A percentile compares a stretch with the other conserved stretches of the same genome.
phyloP scores from a whole-genome alignment of 2,888 invertebrate genomes.

The Yponomeuta sedellus region DNA sequence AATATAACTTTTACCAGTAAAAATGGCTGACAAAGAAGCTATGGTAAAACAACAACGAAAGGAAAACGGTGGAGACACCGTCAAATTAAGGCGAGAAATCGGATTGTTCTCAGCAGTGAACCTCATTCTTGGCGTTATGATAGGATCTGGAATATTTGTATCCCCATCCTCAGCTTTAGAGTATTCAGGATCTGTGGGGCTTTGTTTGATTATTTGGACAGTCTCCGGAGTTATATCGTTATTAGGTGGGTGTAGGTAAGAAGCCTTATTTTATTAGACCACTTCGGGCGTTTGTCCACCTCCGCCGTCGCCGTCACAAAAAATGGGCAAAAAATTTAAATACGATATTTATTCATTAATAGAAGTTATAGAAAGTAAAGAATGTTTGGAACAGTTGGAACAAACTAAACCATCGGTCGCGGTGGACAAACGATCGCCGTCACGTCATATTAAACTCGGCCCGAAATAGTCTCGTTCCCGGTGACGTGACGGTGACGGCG shows the following conservation, averaged over 20 bases:
- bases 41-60: neutral
- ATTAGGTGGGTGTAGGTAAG: slow-evolving; percentile 80
- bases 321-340: no score
- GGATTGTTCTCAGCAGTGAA: slow-evolving; percentile 89
- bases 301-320: no score
- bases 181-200: slow-evolving; percentile 86
- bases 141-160: slow-evolving; percentile 92
- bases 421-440: no score
- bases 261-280: slow-evolving; percentile 26
- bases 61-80: slow-evolving; percentile 43
- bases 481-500: no score
- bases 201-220: slow-evolving; percentile 87
- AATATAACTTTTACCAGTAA: neutral
- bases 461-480: no score
- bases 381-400: no score
- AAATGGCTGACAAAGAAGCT: neutral
- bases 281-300: no score
- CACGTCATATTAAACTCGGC: no score
- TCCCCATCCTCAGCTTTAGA: slow-evolving; percentile 86
- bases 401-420: no score
- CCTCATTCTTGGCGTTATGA: slow-evolving; percentile 91
- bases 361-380: no score
- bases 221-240: slow-evolving; percentile 87
- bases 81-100: slow-evolving; percentile 83
- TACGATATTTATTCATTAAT: no score